Conservation (phyloP, 2,888 invertebrate genomes). For the Girardia tigrina region DNA sequence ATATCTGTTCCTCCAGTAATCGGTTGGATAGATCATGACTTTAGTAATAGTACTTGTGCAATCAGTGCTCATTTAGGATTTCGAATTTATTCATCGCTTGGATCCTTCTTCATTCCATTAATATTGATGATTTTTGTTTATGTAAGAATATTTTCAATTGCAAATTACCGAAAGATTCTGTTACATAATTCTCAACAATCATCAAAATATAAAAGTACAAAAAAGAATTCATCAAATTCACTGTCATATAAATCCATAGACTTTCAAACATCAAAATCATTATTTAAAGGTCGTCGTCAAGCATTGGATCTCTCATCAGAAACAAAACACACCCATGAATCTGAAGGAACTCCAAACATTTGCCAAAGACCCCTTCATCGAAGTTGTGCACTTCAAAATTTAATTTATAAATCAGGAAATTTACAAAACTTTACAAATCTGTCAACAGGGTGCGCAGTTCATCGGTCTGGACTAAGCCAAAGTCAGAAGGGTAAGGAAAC, state of each 20-base stretch:
- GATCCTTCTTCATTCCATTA: slow-evolving; percentile 42
- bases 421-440: background rate
- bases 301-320: background rate
- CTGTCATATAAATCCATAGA: background rate
- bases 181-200: background rate
- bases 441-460: background rate
- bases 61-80: slow-evolving; percentile 41
- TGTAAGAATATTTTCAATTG: slow-evolving; percentile 40
- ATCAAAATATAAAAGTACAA: background rate
- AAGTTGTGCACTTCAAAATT: slow-evolving; percentile 15
- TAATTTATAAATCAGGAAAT: slow-evolving; percentile 21
- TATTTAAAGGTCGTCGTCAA: no score
- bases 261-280: background rate
- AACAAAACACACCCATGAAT: background rate
- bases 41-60: slow-evolving; percentile 37
- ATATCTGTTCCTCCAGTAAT: slow-evolving; percentile 44
- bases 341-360: background rate
- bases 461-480: background rate
- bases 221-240: background rate
- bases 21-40: slow-evolving; percentile 40
- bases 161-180: slow-evolving; percentile 1
- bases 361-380: background rate
- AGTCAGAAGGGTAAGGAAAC: background rate
- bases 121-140: slow-evolving; percentile 42
- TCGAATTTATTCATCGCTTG: slow-evolving; percentile 42